phyloP scores from a whole-genome alignment of 2,113 vertebrate genomes.

The Labrus mixtus region DNA sequence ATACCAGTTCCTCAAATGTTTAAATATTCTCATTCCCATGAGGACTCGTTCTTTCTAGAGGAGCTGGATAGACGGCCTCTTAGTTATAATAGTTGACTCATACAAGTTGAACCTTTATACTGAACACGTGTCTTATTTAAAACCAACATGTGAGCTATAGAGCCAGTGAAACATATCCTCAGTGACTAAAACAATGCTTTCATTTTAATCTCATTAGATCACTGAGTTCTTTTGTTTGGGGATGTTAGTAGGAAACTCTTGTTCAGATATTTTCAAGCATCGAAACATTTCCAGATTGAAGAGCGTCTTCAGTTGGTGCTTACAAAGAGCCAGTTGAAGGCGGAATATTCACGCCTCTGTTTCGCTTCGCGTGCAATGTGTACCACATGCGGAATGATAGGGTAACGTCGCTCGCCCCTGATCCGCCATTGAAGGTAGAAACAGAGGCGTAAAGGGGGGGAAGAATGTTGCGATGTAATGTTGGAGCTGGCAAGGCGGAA shows the following conservation, averaged over 20 bases:
- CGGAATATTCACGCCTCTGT: too few species aligned
- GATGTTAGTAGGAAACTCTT: neutral
- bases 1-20: too few species aligned
- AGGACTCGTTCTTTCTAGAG: neutral
- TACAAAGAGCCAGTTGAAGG: too few species aligned
- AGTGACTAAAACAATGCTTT: neutral
- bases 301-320: neutral
- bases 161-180: neutral
- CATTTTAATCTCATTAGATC: neutral
- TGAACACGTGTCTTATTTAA: neutral
- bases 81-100: neutral
- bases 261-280: neutral
- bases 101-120: neutral
- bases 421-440: too few species aligned
- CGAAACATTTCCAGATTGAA: neutral
- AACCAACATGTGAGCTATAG: neutral
- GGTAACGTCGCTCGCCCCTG: too few species aligned
- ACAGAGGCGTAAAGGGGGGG: too few species aligned
- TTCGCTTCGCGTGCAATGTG: too few species aligned
- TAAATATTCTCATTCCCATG: neutral
- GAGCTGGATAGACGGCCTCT: neutral
- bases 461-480: too few species aligned
- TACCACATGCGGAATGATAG: too few species aligned
- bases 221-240: neutral
- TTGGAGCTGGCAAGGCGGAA: too few species aligned